Percentiles rank a stretch among this genome's conserved stretches.
phyloP scores from a whole-genome alignment of 2,113 vertebrate genomes.

The Vidua chalybeata region DNA sequence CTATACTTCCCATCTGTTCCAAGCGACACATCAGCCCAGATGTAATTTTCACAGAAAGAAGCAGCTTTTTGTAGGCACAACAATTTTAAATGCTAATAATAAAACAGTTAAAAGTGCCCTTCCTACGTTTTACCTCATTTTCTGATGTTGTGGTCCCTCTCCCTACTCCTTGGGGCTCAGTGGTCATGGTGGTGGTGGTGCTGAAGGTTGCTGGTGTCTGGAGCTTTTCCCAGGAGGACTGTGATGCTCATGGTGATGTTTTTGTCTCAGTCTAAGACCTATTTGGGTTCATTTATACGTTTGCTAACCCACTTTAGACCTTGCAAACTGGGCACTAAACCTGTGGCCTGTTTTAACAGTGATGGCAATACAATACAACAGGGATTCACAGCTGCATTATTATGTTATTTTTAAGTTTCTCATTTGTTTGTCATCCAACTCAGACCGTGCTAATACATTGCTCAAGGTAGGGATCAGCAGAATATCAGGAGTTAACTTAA shows the following conservation, averaged over 20 bases:
- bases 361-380: neutral
- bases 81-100: neutral
- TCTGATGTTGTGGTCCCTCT: neutral
- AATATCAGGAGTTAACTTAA: neutral
- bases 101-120: neutral
- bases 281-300: neutral
- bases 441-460: neutral
- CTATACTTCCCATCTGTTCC: neutral
- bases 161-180: rapidly evolving
- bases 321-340: neutral
- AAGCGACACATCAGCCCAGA: neutral
- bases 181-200: neutral
- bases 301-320: neutral
- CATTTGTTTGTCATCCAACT: neutral
- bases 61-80: neutral
- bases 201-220: neutral
- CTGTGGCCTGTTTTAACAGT: neutral
- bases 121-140: neutral
- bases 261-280: neutral
- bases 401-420: neutral
- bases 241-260: neutral
- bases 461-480: neutral
- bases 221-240: neutral
- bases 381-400: neutral
- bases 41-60: neutral